phyloP scores from a whole-genome alignment of 2,888 invertebrate species.

The Pharmacophagus antenor region DNA sequence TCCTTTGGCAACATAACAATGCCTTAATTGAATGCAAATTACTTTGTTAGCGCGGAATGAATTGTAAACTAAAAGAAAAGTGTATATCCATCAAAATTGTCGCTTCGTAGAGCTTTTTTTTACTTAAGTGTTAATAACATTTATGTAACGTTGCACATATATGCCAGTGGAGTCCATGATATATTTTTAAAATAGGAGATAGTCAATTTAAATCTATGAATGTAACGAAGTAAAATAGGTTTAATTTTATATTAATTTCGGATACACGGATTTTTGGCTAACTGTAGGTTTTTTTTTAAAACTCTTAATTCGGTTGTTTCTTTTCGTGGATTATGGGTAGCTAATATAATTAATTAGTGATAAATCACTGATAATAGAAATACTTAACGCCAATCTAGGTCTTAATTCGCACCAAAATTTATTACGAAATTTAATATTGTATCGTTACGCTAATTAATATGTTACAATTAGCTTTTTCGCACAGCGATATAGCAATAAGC shows the following conservation, averaged over 20 bases:
- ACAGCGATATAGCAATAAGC: constrained; percentile 27
- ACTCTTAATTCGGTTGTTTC: constrained; percentile 70
- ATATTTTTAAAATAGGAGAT: constrained; percentile 54
- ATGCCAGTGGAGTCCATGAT: constrained; percentile 64
- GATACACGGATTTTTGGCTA: constrained; percentile 43
- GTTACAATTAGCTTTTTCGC: constrained; percentile 21
- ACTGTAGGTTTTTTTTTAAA: constrained; percentile 45
- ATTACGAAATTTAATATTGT: constrained; percentile 2
- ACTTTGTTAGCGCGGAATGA: constrained; percentile 45
- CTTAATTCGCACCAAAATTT: constrained; percentile 21
- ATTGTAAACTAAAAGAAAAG: constrained; percentile 57
- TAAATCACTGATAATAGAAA: constrained; percentile 34
- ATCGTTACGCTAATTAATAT: constrained; percentile 9
- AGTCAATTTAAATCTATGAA: constrained; percentile 63
- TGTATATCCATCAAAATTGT: constrained; percentile 51
- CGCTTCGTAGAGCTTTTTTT: constrained; percentile 59
- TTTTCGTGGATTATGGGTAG: constrained; percentile 68
- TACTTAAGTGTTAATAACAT: constrained; percentile 54
- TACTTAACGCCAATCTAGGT: constrained; percentile 11
- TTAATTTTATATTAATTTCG: constrained; percentile 58
- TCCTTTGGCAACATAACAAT: constrained; percentile 57
- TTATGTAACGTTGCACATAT: constrained; percentile 42
- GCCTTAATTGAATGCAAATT: constrained; percentile 50
- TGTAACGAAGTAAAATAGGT: constrained; percentile 56
- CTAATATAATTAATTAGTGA: constrained; percentile 48